phyloP scores from a whole-genome alignment of 2,888 invertebrate species.

The Herminia tarsipennalis region DNA sequence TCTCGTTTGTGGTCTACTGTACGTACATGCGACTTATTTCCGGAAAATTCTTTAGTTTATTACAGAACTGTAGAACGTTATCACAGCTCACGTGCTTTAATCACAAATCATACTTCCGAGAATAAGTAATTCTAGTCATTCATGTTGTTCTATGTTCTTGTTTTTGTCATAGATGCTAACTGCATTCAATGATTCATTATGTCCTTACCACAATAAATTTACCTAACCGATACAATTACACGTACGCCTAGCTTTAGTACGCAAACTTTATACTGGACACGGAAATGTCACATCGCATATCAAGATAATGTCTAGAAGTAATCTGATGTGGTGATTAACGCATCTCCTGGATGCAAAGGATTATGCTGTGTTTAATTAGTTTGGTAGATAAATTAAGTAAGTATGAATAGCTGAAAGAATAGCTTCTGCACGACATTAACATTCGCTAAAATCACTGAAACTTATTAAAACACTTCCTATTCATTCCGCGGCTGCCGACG shows the following conservation, averaged over 20 bases:
- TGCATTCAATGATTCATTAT: slow-evolving; percentile 43
- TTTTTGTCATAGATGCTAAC: slow-evolving; percentile 27
- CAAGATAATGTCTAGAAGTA: slow-evolving; percentile 50
- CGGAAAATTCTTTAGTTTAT: too few species aligned
- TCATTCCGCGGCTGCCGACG: too few species aligned
- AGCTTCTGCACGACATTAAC: too few species aligned
- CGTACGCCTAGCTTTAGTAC: slow-evolving; percentile 34
- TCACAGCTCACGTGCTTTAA: too few species aligned
- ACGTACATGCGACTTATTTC: too few species aligned
- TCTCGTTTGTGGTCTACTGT: too few species aligned
- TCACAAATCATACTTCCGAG: too few species aligned
- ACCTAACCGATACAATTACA: slow-evolving; percentile 38
- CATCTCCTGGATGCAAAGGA: slow-evolving; percentile 4
- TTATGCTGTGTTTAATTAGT: too few species aligned
- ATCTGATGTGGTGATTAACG: slow-evolving; percentile 40
- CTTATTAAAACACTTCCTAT: too few species aligned
- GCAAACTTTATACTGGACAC: slow-evolving; percentile 44
- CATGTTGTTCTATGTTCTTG: slow-evolving; percentile 11
- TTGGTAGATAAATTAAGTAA: too few species aligned
- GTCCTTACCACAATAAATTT: slow-evolving; percentile 32
- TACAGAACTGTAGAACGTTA: too few species aligned
- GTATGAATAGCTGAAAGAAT: not conserved
- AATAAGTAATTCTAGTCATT: not conserved
- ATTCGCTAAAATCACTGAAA: too few species aligned
- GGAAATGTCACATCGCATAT: slow-evolving; percentile 50